A percentile compares a stretch with the other conserved stretches of the same genome.
Evolutionary conservation across 2,888 invertebrate genomes (phyloP).

Genomic region (Rhagophthalmus giganteus): DNA sequence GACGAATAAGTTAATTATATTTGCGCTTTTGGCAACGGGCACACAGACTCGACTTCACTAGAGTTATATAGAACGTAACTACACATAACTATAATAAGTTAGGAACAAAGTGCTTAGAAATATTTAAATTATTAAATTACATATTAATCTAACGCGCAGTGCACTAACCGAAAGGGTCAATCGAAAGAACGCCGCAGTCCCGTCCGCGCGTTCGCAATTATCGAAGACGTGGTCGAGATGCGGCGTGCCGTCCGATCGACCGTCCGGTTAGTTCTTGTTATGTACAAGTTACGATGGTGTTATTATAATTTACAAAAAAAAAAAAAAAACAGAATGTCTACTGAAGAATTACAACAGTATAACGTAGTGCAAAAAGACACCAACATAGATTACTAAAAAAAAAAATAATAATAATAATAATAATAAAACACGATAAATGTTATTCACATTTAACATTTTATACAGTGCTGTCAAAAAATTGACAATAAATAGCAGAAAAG

Average conservation of each 20-base stretch:
- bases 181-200: no score
- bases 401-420: slow-evolving; percentile 44
- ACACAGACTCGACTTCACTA: slow-evolving; percentile 42
- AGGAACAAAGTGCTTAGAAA: slow-evolving; percentile 56
- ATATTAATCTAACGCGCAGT: slow-evolving; percentile 46
- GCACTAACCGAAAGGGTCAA: slow-evolving; percentile 51
- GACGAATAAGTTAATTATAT: slow-evolving; percentile 40
- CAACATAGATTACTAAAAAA: slow-evolving; percentile 39
- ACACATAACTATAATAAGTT: slow-evolving; percentile 47
- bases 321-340: slow-evolving; percentile 11
- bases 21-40: slow-evolving; percentile 47
- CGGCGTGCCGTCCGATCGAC: no score
- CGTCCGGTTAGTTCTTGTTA: no score
- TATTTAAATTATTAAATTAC: slow-evolving; percentile 52
- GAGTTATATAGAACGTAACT: slow-evolving; percentile 48
- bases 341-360: slow-evolving; percentile 8
- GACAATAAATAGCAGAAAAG: slow-evolving; percentile 44
- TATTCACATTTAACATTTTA: slow-evolving; percentile 43
- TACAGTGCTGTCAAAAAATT: slow-evolving; percentile 45
- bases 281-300: neutral
- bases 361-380: slow-evolving; percentile 19
- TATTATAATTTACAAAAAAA: slow-evolving; percentile 4
- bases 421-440: no score
- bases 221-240: no score
- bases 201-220: no score